Evolutionary conservation across 2,797 vertebrate species (phyloP).

Genomic region (Halcyon chelicuti): DNA sequence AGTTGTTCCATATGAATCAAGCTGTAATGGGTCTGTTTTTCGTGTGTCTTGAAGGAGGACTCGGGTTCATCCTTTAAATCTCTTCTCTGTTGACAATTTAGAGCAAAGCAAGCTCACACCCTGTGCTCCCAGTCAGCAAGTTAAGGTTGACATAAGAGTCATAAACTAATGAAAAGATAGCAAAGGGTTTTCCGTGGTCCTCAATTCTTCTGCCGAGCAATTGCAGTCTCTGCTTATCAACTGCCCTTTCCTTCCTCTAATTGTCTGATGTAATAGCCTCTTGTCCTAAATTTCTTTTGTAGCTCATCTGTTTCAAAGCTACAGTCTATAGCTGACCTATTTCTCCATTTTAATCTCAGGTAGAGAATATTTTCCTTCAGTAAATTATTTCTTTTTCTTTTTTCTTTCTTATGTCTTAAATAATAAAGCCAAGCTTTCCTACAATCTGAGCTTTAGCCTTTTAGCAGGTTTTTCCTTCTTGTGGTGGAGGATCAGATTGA

Average conservation of each 20-base stretch:
- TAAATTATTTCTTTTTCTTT: neutral
- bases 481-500: neutral
- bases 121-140: neutral
- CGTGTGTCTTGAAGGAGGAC: neutral
- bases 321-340: constrained; percentile 16
- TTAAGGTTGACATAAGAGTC: neutral
- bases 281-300: constrained; percentile 26
- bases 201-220: neutral
- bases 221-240: neutral
- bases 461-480: neutral
- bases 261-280: neutral
- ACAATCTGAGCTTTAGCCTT: neutral
- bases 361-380: neutral
- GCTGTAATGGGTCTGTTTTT: constrained; percentile 43
- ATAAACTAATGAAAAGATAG: neutral
- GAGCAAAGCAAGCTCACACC: neutral
- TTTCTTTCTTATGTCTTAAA: neutral
- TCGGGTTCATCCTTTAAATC: neutral
- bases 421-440: neutral
- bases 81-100: neutral
- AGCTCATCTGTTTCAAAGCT: constrained; percentile 5
- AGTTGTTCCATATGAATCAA: constrained; percentile 67
- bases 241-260: constrained; percentile 8
- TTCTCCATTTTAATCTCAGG: neutral
- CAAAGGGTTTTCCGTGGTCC: neutral